Evolutionary conservation across 2,888 invertebrate species (phyloP), one percentile per base, ranked within the genome.

Genomic region (Ophraella communa): DNA sequence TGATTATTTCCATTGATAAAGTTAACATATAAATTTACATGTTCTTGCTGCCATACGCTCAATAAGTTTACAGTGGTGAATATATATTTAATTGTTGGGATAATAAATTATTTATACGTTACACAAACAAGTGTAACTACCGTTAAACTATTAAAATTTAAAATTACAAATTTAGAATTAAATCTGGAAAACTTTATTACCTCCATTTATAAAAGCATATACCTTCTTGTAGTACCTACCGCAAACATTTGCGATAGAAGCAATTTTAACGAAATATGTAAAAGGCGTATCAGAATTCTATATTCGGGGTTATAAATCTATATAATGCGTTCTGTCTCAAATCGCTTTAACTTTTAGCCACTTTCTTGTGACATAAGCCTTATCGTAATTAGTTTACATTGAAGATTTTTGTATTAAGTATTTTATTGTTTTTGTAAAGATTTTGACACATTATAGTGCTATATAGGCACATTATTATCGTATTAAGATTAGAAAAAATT

Each of bases 241-340:
- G 30, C 11, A 11, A 3, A 30, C 18, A 56, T 56, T 56, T n/a
- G n/a, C n/a, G 56, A 3, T 17, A 2, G 7, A 24, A 27, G 44
- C 55, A 55, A 56, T 44, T 44, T 56, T 44, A 24, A 56, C 24
- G 45, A 18, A 21, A 45, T 45, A 45, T 44, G 27, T 23, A 45
- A 24, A 53, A 55, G 30, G 7, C 30, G 30, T 30, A 30, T 11
- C 3, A 30, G 30, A 5, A 30, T 30, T 8, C 11, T 7, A 30
- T 30, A 10, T 11, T 30, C 2, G 11, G 5, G 30, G 30, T 1
- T 7, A n/a, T n/a, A n/a, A n/a, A n/a, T n/a, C n/a, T n/a, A n/a
- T n/a, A n/a, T n/a, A n/a, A n/a, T n/a, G n/a, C n/a, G n/a, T n/a
- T n/a, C n/a, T n/a, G n/a, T n/a, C n/a, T n/a, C n/a, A n/a, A n/a